phyloP scores from a whole-genome alignment of 1,140 invertebrate species.

The Drosophila pallidifrons region DNA sequence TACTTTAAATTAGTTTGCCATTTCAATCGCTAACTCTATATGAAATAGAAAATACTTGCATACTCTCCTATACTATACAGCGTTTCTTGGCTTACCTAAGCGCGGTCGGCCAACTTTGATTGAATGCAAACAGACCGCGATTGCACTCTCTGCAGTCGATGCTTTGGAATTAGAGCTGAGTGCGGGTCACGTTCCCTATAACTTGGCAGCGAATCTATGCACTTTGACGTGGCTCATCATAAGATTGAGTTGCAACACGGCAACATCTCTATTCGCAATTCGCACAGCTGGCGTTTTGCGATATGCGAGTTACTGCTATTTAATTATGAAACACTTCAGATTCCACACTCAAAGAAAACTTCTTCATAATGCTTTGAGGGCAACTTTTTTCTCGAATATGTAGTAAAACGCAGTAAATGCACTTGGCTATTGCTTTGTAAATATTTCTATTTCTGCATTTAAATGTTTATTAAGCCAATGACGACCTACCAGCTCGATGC shows the following conservation, averaged over 20 bases:
- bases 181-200: not conserved
- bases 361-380: conserved; percentile 41
- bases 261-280: not conserved
- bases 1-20: conserved; percentile 45
- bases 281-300: conserved; percentile 26
- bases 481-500: conserved; percentile 46
- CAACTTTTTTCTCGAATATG: conserved; percentile 33
- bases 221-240: not conserved
- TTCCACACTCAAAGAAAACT: conserved; percentile 55
- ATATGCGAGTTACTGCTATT: conserved; percentile 5
- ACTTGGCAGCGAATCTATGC: not conserved
- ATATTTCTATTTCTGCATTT: conserved; percentile 73
- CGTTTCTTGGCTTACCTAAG: conserved; percentile 22
- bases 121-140: conserved; percentile 47
- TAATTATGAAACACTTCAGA: conserved; percentile 1
- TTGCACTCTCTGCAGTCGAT: conserved; percentile 11
- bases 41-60: conserved; percentile 12
- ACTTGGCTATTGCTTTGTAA: conserved; percentile 59
- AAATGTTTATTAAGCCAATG: conserved; percentile 75
- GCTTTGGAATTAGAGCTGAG: conserved; percentile 13
- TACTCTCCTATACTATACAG: not conserved
- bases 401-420: conserved; percentile 22
- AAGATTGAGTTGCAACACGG: not conserved
- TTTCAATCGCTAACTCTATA: conserved; percentile 6
- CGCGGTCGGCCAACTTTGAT: conserved; percentile 45